Evolutionary conservation across 2,113 vertebrate species (phyloP), one percentile per base, ranked within the genome.

Genomic region (Danionella cerebrum): DNA sequence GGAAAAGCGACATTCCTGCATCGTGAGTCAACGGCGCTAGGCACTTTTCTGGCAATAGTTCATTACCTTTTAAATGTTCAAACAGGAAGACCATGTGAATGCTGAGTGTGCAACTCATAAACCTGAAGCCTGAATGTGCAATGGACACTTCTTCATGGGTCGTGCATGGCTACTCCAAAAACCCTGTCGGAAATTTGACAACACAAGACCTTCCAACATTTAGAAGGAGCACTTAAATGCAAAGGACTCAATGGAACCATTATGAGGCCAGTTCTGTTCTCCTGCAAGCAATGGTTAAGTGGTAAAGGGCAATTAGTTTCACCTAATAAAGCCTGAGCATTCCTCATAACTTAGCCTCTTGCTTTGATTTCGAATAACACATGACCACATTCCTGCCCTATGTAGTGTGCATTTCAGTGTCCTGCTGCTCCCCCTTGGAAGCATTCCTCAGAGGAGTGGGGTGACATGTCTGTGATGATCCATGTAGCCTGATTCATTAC

Each of bases 361-460:
- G 50, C 73, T 71, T 71, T 71, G 69, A 75, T 75, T 71, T 68
- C 57, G 68, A 67, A 63, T 59, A 75, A 64, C 69, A 71, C 73
- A 71, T 71, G 73, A 71, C 73, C 57, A 42, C 69, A 68, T 71
- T 75, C 64, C 69, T 67, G 64, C 48, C 48, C 72, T 42, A 66
- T 47, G 55, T 75, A 70, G 53, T 42, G 67, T 35, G 63, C 73
- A 52, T 48, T 50, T 66, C 62, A 54, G 67, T 39, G 45, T 35
- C 50, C 9, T 31, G 41, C 39, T 64, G 59, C 39, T 60, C 36
- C 54, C 64, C 59, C 21, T 35, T 12, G 16, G 25, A 35, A 3
- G 9, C 53, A 60, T 70, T 74, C 59, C 62, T 53, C 38, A 53
- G 29, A 45, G 38, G 38, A 74, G 29, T 18, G 38, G 21, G 41